Conservation (phyloP, 2,888 invertebrate genomes). For the Pterostichus madidus region DNA sequence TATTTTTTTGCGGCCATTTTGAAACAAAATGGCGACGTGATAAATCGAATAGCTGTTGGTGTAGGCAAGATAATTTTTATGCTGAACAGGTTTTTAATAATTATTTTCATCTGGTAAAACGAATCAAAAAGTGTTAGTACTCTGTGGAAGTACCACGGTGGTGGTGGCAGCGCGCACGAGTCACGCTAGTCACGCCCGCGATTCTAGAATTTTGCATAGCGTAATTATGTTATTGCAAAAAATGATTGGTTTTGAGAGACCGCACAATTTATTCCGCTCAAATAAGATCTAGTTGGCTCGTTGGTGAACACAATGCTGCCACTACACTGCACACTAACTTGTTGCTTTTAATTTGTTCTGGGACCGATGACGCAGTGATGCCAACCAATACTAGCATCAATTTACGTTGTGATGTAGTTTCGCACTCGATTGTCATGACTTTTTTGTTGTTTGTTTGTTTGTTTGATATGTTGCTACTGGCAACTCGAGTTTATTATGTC, state of each 20-base stretch:
- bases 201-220: constrained; percentile 53
- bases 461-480: constrained; percentile 25
- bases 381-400: constrained; percentile 24
- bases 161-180: too few relatives aligned
- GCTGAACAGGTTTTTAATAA: too few relatives aligned
- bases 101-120: too few relatives aligned
- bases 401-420: constrained; percentile 37
- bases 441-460: constrained; percentile 28
- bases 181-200: not conserved
- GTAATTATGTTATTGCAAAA: constrained; percentile 59
- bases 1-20: too few relatives aligned
- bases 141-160: too few relatives aligned
- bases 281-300: constrained; percentile 36
- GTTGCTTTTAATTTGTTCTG: constrained; percentile 56
- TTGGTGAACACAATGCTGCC: not conserved
- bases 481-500: constrained; percentile 31
- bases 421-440: constrained; percentile 26
- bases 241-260: constrained; percentile 61
- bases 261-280: constrained; percentile 36
- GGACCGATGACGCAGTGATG: constrained; percentile 38
- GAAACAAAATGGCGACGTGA: too few relatives aligned
- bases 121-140: too few relatives aligned
- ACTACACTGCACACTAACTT: constrained; percentile 9
- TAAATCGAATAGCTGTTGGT: too few relatives aligned
- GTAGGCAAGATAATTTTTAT: too few relatives aligned